Evolutionary conservation across 1,140 invertebrate genomes (phyloP), one percentile per base, ranked within the genome.

Genomic region (Zophobas morio): DNA sequence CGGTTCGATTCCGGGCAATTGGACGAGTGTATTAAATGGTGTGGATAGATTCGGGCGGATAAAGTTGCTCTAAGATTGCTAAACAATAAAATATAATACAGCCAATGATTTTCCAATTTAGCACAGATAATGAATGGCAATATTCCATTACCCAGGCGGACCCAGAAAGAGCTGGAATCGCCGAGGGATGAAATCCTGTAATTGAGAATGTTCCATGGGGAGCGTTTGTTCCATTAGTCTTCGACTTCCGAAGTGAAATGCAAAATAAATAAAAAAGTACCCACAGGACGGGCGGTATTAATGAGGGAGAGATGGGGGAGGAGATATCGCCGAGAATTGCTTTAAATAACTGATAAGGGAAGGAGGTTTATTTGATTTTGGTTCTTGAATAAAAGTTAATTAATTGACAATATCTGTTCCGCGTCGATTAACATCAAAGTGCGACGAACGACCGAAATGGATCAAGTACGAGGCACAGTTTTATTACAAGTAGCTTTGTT

Each of bases 141-240:
- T 78, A 75, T 78, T 78, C 77, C 66, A 78, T 78, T 78, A 75
- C 66, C 20, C 63, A 37, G 34, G 33, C 73, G 74, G 74, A 72
- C 66, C 66, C 39, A 33, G 77, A 57, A 75, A 56, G 73, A 78
- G 40, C 73, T 73, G 77, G 73, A 75, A 75, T 63, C 66, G 77
- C 57, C 73, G 77, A 78, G 77, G 77, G 77, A 75, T 78, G 71
- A 78, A 78, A 78, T 78, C 74, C 63, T 63, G 77, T 78, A 78
- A 78, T 78, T 78, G 77, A 78, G 77, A 78, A 78, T 71, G 77
- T 75, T 78, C 77, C 66, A 75, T 72, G 70, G 77, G 77, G 77
- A 78, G 47, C 77, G 77, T 75, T 78, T 78, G 77, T 78, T 78
- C 77, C 77, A 78, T 78, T 78, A 78, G 77, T 78, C 74, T 78